These are phyloP conservation scores for Plebejus argus DNA, from an alignment of 2,888 invertebrate species.

Conservation along the genomic window DNA sequence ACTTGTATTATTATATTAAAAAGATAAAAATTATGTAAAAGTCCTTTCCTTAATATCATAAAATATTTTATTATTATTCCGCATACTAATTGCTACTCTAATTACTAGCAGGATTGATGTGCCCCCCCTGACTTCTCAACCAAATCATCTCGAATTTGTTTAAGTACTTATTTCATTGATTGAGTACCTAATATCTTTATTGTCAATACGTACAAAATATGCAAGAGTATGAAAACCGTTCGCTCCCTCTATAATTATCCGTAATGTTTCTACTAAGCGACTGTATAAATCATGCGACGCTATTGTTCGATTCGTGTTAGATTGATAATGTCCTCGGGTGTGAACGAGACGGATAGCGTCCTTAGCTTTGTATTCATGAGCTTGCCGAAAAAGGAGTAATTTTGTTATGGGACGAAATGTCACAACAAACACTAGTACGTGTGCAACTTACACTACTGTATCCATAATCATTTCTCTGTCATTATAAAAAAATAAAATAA, in stretches of 20 bases:
- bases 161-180: not conserved
- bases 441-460: not conserved
- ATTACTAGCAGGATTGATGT: too few relatives aligned
- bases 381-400: conserved; percentile 45
- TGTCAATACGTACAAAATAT: conserved; percentile 34
- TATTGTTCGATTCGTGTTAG: conserved; percentile 80
- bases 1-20: too few relatives aligned
- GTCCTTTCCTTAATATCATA: too few relatives aligned
- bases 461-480: not conserved
- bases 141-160: too few relatives aligned
- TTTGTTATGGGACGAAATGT: conserved; percentile 20
- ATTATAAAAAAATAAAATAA: too few relatives aligned
- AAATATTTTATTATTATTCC: too few relatives aligned
- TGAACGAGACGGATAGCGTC: conserved; percentile 76
- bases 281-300: conserved; percentile 80
- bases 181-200: not conserved
- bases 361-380: conserved; percentile 71
- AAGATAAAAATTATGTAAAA: too few relatives aligned
- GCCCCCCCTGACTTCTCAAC: too few relatives aligned
- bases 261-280: conserved; percentile 81
- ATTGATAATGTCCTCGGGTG: conserved; percentile 80
- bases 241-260: conserved; percentile 74
- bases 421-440: conserved; percentile 21
- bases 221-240: conserved; percentile 60
- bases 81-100: too few relatives aligned